Evolutionary conservation across 2,888 invertebrate species (phyloP), one percentile per base, ranked within the genome.

Genomic region (Synanthedon vespiformis): DNA sequence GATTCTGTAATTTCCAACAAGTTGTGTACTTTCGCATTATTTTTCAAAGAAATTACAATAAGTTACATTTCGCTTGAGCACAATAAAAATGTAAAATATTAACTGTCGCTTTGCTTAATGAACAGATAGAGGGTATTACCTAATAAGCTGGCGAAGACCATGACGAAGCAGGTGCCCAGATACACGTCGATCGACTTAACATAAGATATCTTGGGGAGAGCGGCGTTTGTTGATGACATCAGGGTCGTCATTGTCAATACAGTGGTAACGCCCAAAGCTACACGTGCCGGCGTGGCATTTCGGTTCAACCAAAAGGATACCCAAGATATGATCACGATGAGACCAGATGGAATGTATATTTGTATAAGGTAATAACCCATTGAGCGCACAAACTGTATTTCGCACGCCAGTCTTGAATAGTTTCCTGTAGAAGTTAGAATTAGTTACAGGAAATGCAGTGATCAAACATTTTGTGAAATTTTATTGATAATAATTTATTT

Each of bases 351-450:
- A 89, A 97, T 96, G 90, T 97, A 97, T 89, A 97, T 97, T 90
- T 97, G 97, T 89, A 98, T 98, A 77, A 97, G 91, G 90, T 98
- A 98, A 91, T 98, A 98, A 77, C 98, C 98, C 96, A 98, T 97
- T 77, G 97, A 97, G 67, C 98, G 93, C 69, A 96, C 96, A 89
- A 98, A 97, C 88, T 97, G 96, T 86, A 97, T 97, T 89, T 96
- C 96, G 89, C 96, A 97, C 70, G 95, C 95, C 91, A 98, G 89
- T 77, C 97, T 93, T 74, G 96, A 97, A 89, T 97, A 98, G 89
- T 97, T 96, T 91, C 97, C 97, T 95, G 90, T 61, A 78, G 52
- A 56, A 51, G 11, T 40, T 34, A 34, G 34, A 34, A 34, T 1
- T 34, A 34, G 34, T 34, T 34, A 34, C 10, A 34, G 34, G 10